These are phyloP conservation scores for Melipona beecheii DNA, from an alignment of 2,888 invertebrate genomes.

Conservation along the genomic window DNA sequence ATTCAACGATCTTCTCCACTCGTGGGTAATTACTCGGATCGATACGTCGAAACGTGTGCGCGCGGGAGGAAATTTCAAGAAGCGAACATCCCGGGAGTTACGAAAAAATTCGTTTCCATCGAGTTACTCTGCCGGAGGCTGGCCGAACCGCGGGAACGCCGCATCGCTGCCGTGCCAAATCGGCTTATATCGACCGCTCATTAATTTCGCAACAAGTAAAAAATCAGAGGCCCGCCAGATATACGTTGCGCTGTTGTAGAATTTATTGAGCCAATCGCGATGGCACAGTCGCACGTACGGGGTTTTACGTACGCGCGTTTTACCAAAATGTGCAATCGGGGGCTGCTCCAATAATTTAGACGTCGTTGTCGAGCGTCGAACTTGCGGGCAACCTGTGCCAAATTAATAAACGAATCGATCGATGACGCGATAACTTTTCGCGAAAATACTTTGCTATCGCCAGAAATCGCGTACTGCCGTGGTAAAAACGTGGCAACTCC, in stretches of 20 bases:
- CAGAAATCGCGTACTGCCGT: neutral
- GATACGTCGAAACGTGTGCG: neutral
- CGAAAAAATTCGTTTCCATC: constrained; percentile 18
- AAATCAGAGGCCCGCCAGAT: constrained; percentile 41
- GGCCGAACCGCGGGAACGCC: neutral
- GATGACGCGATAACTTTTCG: constrained; percentile 11
- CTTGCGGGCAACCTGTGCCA: constrained; percentile 42
- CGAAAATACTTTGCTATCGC: neutral
- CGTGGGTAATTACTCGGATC: neutral
- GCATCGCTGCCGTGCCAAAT: constrained; percentile 42
- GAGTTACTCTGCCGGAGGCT: constrained; percentile 6
- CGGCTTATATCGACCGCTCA: constrained; percentile 50
- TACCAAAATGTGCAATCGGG: constrained; percentile 38
- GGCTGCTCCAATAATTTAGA: constrained; percentile 42
- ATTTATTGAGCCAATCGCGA: constrained; percentile 39
- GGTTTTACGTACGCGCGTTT: constrained; percentile 40
- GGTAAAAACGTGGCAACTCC: too few species aligned
- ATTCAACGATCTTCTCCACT: neutral
- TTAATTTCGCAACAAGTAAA: constrained; percentile 63
- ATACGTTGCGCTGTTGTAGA: constrained; percentile 33
- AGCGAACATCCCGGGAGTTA: neutral
- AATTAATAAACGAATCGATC: constrained; percentile 41
- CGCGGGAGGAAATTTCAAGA: neutral
- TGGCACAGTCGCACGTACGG: neutral
- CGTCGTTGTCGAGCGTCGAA: constrained; percentile 35